Conservation (phyloP, 1,140 invertebrate genomes). For the Drosophila yakuba region DNA sequence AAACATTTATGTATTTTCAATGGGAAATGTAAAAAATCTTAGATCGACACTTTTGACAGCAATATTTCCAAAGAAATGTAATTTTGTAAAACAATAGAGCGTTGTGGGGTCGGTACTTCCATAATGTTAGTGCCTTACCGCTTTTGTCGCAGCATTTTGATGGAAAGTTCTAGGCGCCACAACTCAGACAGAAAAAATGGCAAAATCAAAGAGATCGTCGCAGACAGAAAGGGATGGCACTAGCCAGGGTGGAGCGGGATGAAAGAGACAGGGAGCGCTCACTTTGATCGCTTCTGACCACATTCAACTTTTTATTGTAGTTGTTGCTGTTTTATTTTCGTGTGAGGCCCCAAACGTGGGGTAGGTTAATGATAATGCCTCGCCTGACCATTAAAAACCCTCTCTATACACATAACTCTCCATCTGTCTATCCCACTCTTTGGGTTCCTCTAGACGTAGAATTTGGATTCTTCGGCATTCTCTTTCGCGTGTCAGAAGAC, state of each 20-base stretch:
- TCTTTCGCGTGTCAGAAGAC: slow-evolving; percentile 1
- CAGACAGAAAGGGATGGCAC: slow-evolving; percentile 26
- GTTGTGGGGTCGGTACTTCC: neutral
- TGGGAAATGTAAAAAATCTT: too few species aligned
- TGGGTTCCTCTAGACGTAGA: neutral
- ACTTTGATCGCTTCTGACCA: slow-evolving; percentile 51
- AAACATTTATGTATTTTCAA: neutral
- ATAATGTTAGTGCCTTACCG: neutral
- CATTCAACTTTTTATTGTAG: slow-evolving; percentile 55
- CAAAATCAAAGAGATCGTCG: slow-evolving; percentile 46
- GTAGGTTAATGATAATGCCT: slow-evolving; percentile 74
- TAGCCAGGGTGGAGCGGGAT: neutral
- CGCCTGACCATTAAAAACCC: slow-evolving; percentile 37
- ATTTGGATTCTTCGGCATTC: neutral
- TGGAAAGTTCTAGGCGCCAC: slow-evolving; percentile 60
- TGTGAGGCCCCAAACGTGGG: slow-evolving; percentile 58
- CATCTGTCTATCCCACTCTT: neutral
- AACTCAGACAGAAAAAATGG: slow-evolving; percentile 40
- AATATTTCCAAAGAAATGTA: too few species aligned
- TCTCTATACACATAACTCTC: slow-evolving; percentile 12
- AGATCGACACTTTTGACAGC: too few species aligned
- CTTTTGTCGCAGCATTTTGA: slow-evolving; percentile 43
- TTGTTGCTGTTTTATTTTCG: slow-evolving; percentile 36
- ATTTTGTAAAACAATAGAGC: slow-evolving; percentile 4
- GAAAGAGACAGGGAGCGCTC: slow-evolving; percentile 11